Evolutionary conservation across 92 coral and sea anemone species (phyloP), one percentile per base, ranked within the genome.

Genomic region (Umimayanthus chanpuru): DNA sequence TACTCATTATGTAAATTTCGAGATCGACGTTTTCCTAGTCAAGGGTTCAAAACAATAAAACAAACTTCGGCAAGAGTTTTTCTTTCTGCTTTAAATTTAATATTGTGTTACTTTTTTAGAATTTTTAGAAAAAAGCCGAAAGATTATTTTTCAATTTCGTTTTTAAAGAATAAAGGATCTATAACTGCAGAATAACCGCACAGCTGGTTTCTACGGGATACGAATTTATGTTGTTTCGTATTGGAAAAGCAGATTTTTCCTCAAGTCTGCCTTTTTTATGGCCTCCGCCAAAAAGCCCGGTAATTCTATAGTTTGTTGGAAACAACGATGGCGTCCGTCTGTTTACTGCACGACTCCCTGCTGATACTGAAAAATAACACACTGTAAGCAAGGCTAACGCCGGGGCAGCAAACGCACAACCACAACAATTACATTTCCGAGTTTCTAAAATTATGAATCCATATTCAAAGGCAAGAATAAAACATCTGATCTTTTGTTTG

Each of bases 331-430:
- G 30, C 55, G 18, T 28, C 25, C 55, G 18, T 28, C 25, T 40
- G 32, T 32, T 41, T 67, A 15, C 28, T 21, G 50, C 29, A 29
- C 8, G 39, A 30, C 78, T 49, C 64, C 87, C 87, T 70, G 78
- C 78, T 83, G 87, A 7, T 81, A 43, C 7, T 36, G 28, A 15
- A 75, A 75, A 43, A 75, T 75, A 74, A 75, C 47, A 39, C 23
- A 74, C 79, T 9, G 53, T 4, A 10, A 30, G 9, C 28, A 56
- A 49, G 23, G 80, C n/a, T 16, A 43, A 21, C 49, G 26, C 43
- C 28, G 5, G 55, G 36, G 56, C 49, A 56, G 40, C 72, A 81
- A 15, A 55, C 38, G 73, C 25, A 64, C 65, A 47, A 3, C 38
- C 82, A 50, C 14, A 26, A 72, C 65, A n/a, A n/a, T 15, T 9